Conservation (phyloP, 2,888 invertebrate species). For the Thumatha senex region DNA sequence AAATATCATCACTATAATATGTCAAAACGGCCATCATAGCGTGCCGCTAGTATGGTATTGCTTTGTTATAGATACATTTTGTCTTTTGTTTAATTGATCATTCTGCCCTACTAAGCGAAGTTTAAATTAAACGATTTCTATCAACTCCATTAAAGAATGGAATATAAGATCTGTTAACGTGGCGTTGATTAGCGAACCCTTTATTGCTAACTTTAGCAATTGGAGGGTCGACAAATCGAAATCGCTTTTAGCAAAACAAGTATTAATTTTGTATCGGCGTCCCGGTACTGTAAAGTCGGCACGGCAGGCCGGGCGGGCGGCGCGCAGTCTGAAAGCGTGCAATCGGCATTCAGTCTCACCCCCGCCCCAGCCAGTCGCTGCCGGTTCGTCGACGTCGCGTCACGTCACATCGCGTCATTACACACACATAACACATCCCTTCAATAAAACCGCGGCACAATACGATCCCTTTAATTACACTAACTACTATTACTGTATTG, state of each 20-base stretch:
- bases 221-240: conserved; percentile 80
- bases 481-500: conserved; percentile 30
- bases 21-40: too few relatives aligned
- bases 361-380: conserved; percentile 72
- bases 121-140: conserved; percentile 26
- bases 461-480: conserved; percentile 45
- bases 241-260: conserved; percentile 82
- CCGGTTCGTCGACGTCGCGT: conserved; percentile 59
- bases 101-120: too few relatives aligned
- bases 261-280: conserved; percentile 82
- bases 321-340: conserved; percentile 62
- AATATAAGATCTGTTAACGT: conserved; percentile 47
- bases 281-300: conserved; percentile 27
- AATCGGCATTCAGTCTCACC: conserved; percentile 32
- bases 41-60: too few relatives aligned
- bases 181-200: conserved; percentile 73
- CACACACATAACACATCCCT: conserved; percentile 46
- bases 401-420: conserved; percentile 48
- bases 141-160: conserved; percentile 42
- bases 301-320: conserved; percentile 53
- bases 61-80: too few relatives aligned
- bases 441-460: conserved; percentile 56
- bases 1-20: too few relatives aligned
- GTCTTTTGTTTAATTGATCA: too few relatives aligned
- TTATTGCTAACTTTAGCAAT: conserved; percentile 81